These are phyloP conservation scores for Morone saxatilis DNA, from an alignment of 2,113 vertebrate genomes.

Conservation along the genomic window DNA sequence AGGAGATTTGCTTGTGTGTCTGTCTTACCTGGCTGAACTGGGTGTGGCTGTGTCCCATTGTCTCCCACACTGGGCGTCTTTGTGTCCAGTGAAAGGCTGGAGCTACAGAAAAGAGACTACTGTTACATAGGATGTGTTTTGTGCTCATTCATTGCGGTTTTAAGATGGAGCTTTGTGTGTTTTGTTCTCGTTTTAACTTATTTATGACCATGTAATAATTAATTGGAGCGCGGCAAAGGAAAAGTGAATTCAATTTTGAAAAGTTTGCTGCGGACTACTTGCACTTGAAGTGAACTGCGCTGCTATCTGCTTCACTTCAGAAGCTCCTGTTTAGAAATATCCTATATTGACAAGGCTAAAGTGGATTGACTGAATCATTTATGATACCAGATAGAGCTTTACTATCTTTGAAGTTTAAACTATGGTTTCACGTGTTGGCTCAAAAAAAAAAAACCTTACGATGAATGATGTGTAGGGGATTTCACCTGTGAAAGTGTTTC, in stretches of 20 bases:
- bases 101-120: constrained; percentile 73
- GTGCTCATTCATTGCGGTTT: constrained; percentile 60
- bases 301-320: neutral
- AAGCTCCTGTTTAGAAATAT: neutral
- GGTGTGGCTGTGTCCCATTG: constrained; percentile 75
- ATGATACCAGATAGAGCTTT: constrained; percentile 5
- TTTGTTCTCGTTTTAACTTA: constrained; percentile 35
- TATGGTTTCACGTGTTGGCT: neutral
- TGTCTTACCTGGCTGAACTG: constrained; percentile 74
- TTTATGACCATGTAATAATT: constrained; percentile 24
- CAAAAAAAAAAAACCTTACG: neutral
- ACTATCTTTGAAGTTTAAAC: neutral
- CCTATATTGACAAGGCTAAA: neutral
- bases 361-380: constrained; percentile 7
- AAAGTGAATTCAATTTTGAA: neutral
- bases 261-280: neutral
- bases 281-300: neutral
- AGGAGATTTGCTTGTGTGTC: constrained; percentile 62
- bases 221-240: neutral
- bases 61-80: constrained; percentile 75
- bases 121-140: constrained; percentile 78
- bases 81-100: constrained; percentile 75
- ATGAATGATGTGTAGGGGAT: neutral
- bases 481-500: neutral
- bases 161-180: constrained; percentile 25